Evolutionary conservation across 1,140 invertebrate species (phyloP), one percentile per base, ranked within the genome.

Genomic region (Holotrichia oblita): DNA sequence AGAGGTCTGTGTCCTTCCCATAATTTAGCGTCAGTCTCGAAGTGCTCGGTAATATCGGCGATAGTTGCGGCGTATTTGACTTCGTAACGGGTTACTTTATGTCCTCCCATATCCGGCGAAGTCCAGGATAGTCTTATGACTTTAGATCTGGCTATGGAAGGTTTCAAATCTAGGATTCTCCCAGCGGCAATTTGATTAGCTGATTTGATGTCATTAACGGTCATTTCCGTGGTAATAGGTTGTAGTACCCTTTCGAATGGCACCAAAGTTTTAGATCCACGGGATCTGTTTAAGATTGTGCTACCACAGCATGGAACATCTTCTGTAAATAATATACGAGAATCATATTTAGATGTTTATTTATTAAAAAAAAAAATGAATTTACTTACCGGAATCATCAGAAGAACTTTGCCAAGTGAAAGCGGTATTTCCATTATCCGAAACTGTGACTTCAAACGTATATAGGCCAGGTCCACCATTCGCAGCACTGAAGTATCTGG

Each of bases 401-500:
- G 82, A 81, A 72, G 78, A 61, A 78, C 81, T 81, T 22, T 77
- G 78, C 84, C 84, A 86, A 3, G 86, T 86, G 79, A 89, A 89
- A 6, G 89, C 88, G 9, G 87, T 89, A 79, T 89, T 89, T 24
- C 87, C 87, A 83, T 89, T 89, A 78, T 89, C 89, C 55, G 82
- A 86, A 22, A 88, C 85, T 0, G 85, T 84, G 0, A 87, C 86
- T 79, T 89, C 87, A 79, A 89, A 89, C n/a, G 86, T 89, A 80
- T 91, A 91, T 2, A 85, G 83, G 2, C 90, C 90, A 22, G 85
- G 81, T 27, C 86, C 86, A 44, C 86, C 85, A 75, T 86, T 83
- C 34, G 84, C 85, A n/a, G 89, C 85, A 24, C 89, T 90, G 80
- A 92, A 91, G 81, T 91, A 93, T 73, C 90, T 86, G 0, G 91